Evolutionary conservation across 2,888 invertebrate genomes (phyloP).

Genomic region (Onchidella celtica): DNA sequence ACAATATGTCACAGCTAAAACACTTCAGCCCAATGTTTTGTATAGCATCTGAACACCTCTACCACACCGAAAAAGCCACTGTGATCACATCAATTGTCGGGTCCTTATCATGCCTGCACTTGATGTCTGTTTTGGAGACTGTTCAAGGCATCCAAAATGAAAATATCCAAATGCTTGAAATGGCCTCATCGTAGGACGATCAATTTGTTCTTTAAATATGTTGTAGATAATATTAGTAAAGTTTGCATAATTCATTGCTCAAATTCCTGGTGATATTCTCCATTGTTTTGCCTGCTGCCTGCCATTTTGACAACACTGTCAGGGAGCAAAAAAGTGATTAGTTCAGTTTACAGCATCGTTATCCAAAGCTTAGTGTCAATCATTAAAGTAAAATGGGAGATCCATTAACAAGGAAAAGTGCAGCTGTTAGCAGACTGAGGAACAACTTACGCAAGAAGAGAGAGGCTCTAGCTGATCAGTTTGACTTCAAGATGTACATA

Average conservation of each 20-base stretch:
- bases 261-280: conserved; percentile 41
- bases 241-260: conserved; percentile 44
- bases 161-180: background rate
- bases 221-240: conserved; percentile 8
- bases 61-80: conserved; percentile 23
- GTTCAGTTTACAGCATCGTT: too few species aligned
- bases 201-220: conserved; percentile 28
- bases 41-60: conserved; percentile 20
- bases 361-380: too few species aligned
- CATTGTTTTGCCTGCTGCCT: background rate
- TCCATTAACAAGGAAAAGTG: conserved; percentile 70
- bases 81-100: conserved; percentile 30
- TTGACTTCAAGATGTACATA: conserved; percentile 79
- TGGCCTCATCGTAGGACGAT: conserved; percentile 36
- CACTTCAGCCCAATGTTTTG: background rate
- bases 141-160: too few species aligned
- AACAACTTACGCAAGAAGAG: conserved; percentile 76
- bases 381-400: conserved; percentile 70
- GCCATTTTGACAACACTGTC: background rate
- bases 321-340: background rate
- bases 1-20: background rate
- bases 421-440: conserved; percentile 71
- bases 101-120: conserved; percentile 14
- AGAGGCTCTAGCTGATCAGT: conserved; percentile 79
- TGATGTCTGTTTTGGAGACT: too few species aligned